A percentile compares a stretch with the other conserved stretches of the same genome.
phyloP scores from a whole-genome alignment of 2,797 vertebrate genomes.

The Trichosurus vulpecula region DNA sequence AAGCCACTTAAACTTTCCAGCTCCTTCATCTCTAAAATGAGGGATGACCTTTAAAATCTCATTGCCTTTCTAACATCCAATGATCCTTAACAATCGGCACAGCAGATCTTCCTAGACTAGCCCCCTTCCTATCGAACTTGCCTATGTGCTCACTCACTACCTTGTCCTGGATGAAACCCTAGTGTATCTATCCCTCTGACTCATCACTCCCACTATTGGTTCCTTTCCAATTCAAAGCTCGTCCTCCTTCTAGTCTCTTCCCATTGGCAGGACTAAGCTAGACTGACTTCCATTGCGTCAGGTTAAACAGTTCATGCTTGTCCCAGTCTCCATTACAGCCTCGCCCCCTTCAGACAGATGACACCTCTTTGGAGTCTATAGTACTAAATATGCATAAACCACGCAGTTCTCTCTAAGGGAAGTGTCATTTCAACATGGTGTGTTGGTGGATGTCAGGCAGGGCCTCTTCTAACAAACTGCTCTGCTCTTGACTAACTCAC shows the following conservation, averaged over 20 bases:
- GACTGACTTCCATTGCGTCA: not conserved
- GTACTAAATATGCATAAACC: too few relatives aligned
- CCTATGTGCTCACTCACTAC: not conserved
- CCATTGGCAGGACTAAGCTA: not conserved
- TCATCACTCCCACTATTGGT: not conserved
- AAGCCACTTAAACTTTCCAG: not conserved
- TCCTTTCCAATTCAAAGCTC: not conserved
- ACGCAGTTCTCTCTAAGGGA: not conserved
- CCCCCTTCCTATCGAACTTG: not conserved
- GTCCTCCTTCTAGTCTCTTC: not conserved
- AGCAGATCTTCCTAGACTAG: not conserved
- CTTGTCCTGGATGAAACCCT: not conserved
- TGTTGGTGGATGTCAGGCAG: not conserved
- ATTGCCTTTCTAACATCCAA: too few relatives aligned
- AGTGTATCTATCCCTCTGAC: not conserved
- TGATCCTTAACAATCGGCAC: not conserved
- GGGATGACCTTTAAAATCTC: not conserved
- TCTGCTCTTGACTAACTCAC: too few relatives aligned
- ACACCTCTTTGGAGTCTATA: not conserved
- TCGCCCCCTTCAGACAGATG: not conserved
- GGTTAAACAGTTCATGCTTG: not conserved
- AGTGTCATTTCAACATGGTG: not conserved
- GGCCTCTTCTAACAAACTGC: too few relatives aligned
- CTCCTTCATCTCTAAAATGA: not conserved
- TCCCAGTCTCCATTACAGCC: not conserved